Base-by-base conservation (phyloP, 2,113 vertebrate species). In the Phyllopteryx taeniolatus region DNA sequence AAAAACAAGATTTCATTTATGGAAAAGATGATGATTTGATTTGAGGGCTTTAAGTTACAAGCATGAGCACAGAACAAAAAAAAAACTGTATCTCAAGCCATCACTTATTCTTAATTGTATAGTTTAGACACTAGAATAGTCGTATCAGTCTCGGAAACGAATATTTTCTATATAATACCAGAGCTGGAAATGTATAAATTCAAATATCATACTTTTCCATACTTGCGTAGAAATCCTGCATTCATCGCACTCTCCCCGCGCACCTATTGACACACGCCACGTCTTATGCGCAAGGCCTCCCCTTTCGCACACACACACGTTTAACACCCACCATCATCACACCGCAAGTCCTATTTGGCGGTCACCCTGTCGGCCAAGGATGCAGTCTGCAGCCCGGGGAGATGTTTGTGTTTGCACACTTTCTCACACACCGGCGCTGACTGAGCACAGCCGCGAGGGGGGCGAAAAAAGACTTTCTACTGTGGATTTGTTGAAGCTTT, bases 371-470 rank as follows among this genome's bases (percentile, higher is more conserved):
- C 73, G 72, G 78, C 82, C 85, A 77, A 81, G 78, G 85, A 82
- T 81, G 81, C 78, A 70, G 83, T 73, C 63, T 66, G 78, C 73
- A 72, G 80, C 74, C 51, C 60, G 51, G 73, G 73, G 64, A 82
- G 76, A 78, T 86, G 86, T 86, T 89, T 85, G 75, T 85, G 75
- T 90, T 82, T 85, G 80, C 85, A 77, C 78, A 79, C 68, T 80
- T 85, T 84, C 80, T 87, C 82, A 83, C 82, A 88, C 75, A 53
- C 79, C 62, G 75, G 79, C 79, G 78, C 77, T 75, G 82, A 81
- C 71, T 20, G 65, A 84, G 79, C 74, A n/a, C 14, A 62, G 53
- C 67, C 46, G 61, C 31, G 27, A 86, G 42, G 44, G 43, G 5
- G 17, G n/a, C 15, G 17, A 51, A 67, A 67, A 22, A 67, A 79